Base-by-base conservation (phyloP, 2,797 vertebrate genomes). In the Sphaeramia orbicularis region DNA sequence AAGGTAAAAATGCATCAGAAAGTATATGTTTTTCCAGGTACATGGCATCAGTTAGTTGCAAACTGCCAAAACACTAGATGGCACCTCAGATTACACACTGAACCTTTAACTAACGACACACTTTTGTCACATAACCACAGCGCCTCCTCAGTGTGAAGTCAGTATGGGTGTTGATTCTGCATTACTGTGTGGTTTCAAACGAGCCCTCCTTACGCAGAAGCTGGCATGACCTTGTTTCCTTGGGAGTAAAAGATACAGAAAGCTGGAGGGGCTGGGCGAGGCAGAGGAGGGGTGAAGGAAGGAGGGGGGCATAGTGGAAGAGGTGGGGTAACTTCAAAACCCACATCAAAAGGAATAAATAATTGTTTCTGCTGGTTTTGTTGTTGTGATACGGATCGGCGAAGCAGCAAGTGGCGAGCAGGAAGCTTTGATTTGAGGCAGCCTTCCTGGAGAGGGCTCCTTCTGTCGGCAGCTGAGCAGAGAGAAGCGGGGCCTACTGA, bases 291-390 rank as follows among this genome's bases (percentile, higher is more conserved):
- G 73, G 86, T 62, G 77, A 57, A 78, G 83, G 72, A 76, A 74
- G 73, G 65, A 71, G 74, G 66, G 83, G 79, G 51, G 68, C 72
- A 87, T 62, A 76, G 80, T 80, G 80, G 81, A 92, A 91, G 87
- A 88, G 92, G 91, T 85, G 89, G 90, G 88, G 92, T 90, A 91
- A 94, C 93, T 93, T 95, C 94, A 94, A 94, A 95, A 92, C 92
- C 92, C 91, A 98, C 95, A 96, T 99, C 96, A 98, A 98, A 99
- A 96, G 96, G 97, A 97, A 98, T 99, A 96, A 97, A 98, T 99
- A 98, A 99, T 98, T 97, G 96, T 97, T 97, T 97, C 96, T 96
- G 96, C 92, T 94, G 96, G 96, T 95, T 96, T 95, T 96, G 96
- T 96, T 97, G 96, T 97, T 97, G 95, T 95, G 96, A 96, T 96